phyloP scores from a whole-genome alignment of 2,797 vertebrate species.

The Okamejei kenojei region DNA sequence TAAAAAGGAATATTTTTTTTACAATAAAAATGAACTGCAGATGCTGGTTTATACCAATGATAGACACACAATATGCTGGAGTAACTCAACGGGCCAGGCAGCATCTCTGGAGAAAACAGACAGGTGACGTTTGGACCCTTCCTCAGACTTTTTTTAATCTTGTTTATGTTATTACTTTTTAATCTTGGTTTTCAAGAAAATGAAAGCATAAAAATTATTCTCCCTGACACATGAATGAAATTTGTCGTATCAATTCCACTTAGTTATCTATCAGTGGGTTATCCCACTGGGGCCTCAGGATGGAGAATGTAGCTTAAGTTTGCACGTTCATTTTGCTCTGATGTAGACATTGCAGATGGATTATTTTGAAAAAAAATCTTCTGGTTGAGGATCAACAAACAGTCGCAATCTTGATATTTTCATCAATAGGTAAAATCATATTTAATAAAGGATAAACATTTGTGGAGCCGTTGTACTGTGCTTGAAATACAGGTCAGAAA shows the following conservation, averaged over 20 bases:
- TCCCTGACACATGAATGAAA: not conserved
- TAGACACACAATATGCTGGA: too few species aligned
- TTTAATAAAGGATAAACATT: conserved; percentile 12
- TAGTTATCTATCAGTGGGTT: not conserved
- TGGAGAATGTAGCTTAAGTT: not conserved
- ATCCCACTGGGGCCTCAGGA: not conserved
- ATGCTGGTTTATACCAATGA: too few species aligned
- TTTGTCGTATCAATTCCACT: not conserved
- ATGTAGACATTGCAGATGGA: not conserved
- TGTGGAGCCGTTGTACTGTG: not conserved
- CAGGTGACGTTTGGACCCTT: too few species aligned
- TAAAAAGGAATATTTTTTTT: not conserved
- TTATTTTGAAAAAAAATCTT: not conserved
- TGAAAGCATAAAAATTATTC: too few species aligned
- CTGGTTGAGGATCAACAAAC: not conserved
- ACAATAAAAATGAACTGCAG: not conserved
- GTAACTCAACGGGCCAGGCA: too few species aligned
- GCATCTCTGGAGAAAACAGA: too few species aligned
- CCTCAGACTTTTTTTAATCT: too few species aligned
- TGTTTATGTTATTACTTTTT: not conserved
- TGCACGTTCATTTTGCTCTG: not conserved
- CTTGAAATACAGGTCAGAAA: not conserved
- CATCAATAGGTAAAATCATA: not conserved
- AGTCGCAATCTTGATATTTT: not conserved
- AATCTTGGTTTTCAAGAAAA: not conserved